phyloP scores from a whole-genome alignment of 1,140 invertebrate species.

The Anastrepha ludens region DNA sequence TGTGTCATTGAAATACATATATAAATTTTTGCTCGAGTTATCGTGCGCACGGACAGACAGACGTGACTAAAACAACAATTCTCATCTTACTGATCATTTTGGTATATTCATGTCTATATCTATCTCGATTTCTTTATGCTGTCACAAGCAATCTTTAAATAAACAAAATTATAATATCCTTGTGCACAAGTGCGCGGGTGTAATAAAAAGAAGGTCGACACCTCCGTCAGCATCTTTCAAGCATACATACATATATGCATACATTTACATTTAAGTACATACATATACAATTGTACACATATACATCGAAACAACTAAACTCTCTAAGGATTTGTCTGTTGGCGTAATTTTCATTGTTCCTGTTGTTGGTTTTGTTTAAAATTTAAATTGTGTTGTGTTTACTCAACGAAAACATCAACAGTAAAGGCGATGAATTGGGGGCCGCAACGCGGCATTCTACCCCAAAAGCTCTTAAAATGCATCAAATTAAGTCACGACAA shows the following conservation, averaged over 20 bases:
- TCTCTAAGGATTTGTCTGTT: slow-evolving; percentile 33
- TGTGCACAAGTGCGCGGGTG: too few species aligned
- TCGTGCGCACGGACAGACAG: too few species aligned
- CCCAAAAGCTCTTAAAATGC: slow-evolving; percentile 52
- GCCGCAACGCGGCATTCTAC: slow-evolving; percentile 42
- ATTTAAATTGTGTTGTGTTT: slow-evolving; percentile 50
- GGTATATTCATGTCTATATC: too few species aligned
- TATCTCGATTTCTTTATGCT: too few species aligned
- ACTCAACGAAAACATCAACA: slow-evolving; percentile 26
- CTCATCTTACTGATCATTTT: too few species aligned
- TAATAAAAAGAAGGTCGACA: neutral
- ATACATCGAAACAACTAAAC: neutral
- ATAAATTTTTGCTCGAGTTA: too few species aligned
- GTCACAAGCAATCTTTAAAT: too few species aligned
- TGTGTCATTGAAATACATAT: too few species aligned
- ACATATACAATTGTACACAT: neutral
- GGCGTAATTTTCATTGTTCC: slow-evolving; percentile 9
- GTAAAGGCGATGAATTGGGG: slow-evolving; percentile 17
- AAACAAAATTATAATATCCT: too few species aligned
- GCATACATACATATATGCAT: neutral
- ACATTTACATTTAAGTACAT: neutral
- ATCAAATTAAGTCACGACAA: slow-evolving; percentile 44
- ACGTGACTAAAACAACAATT: too few species aligned
- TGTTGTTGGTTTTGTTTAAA: slow-evolving; percentile 50
- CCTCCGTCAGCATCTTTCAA: neutral